A percentile compares a stretch with the other conserved stretches of the same genome.
phyloP scores from a whole-genome alignment of 2,888 invertebrate species.

The Antitype chi region DNA sequence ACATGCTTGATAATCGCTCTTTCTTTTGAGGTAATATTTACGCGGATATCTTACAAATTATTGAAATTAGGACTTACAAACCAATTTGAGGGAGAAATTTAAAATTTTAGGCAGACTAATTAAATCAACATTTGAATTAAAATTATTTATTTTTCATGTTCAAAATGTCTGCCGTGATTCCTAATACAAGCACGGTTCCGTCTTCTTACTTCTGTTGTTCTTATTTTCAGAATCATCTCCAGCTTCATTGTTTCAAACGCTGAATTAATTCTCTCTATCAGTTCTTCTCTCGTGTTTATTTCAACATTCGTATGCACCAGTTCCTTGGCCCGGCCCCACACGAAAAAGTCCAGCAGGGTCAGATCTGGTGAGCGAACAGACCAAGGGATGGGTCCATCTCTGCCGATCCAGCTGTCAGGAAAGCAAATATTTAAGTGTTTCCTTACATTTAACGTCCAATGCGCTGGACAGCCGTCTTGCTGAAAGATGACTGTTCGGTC shows the following conservation, averaged over 20 bases:
- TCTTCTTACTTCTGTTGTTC: neutral
- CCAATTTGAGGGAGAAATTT: neutral
- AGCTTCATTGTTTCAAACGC: constrained; percentile 1
- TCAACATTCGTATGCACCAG: neutral
- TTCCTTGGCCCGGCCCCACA: neutral
- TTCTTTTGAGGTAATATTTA: neutral
- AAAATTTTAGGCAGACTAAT: neutral
- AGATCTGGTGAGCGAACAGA: constrained; percentile 6
- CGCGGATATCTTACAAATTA: neutral
- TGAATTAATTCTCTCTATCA: constrained; percentile 2
- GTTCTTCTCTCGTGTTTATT: constrained; percentile 9
- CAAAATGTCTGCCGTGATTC: neutral
- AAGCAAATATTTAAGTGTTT: neutral
- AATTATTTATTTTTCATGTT: neutral
- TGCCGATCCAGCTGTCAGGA: neutral
- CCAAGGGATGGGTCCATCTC: constrained; percentile 4
- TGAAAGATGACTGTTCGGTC: too few relatives aligned
- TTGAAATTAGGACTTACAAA: constrained; percentile 4
- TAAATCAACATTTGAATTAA: too few relatives aligned
- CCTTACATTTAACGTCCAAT: constrained; percentile 1
- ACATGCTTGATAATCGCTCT: neutral
- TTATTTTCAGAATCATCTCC: constrained; percentile 9
- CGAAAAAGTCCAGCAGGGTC: constrained; percentile 1
- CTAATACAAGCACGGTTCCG: neutral
- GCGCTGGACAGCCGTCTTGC: neutral